Conservation (phyloP, 2,797 vertebrate genomes). For the Epinephelus awoara region DNA sequence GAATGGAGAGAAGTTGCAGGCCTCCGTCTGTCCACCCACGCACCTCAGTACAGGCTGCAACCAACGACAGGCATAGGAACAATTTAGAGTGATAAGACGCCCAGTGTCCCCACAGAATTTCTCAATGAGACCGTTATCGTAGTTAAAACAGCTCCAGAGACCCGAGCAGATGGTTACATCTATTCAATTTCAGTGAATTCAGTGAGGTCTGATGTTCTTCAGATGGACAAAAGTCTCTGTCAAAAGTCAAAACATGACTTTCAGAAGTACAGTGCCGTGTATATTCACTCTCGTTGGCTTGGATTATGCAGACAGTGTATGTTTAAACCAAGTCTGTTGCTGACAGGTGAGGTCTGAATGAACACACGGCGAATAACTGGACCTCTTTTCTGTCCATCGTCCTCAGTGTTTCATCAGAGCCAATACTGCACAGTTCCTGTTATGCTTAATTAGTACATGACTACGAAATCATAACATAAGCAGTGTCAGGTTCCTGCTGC, state of each 20-base stretch:
- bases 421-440: constrained; percentile 64
- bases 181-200: constrained; percentile 17
- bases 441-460: constrained; percentile 77
- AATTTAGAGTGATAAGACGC: constrained; percentile 50
- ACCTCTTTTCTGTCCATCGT: constrained; percentile 58
- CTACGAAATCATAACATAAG: constrained; percentile 77
- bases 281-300: constrained; percentile 30
- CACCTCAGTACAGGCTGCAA: constrained; percentile 23
- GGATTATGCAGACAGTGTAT: constrained; percentile 18
- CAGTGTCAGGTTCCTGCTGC: constrained; percentile 63
- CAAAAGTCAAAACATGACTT: constrained; percentile 40
- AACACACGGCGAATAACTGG: constrained; percentile 39
- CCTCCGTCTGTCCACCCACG: constrained; percentile 72
- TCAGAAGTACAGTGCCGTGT: constrained; percentile 8
- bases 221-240: constrained; percentile 18
- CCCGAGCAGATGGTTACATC: constrained; percentile 33
- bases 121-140: constrained; percentile 41
- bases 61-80: constrained; percentile 51
- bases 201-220: constrained; percentile 36
- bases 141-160: constrained; percentile 47
- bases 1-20: constrained; percentile 66
- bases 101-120: constrained; percentile 38
- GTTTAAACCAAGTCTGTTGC: constrained; percentile 46
- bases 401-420: constrained; percentile 57
- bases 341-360: constrained; percentile 49